Base-by-base conservation (phyloP, 2,888 invertebrate genomes). In the Odontomyia ornata region DNA sequence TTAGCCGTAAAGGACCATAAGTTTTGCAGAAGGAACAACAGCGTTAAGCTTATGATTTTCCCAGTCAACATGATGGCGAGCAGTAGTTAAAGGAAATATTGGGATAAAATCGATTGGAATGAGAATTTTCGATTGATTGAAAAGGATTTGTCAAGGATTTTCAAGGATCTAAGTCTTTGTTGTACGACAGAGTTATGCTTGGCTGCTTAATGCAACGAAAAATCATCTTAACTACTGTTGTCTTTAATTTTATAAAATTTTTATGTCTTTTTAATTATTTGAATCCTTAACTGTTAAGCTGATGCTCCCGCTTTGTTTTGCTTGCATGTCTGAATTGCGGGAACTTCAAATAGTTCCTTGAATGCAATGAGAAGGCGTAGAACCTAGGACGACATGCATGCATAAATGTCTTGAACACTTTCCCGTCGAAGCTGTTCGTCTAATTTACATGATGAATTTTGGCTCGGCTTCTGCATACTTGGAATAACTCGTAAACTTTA, bases 391-490 rank as follows among this genome's bases (percentile, higher is more conserved):
- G 36, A 36, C 9, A 9, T 36, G 3, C 36, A 36, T 36, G 9
- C 36, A 36, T 36, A 25, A 18, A n/a, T 25, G 18, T 21, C 60
- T 60, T 18, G 18, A 60, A 11, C 9, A 23, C 36, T 36, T 60
- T 60, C 21, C 60, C 21, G 60, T 25, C n/a, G 64, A 64, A 30
- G 25, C 27, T 64, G 27, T 5, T 64, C 13, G 64, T 30, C 64
- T 64, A 30, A 30, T 27, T n/a, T 67, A 67, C 46, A 67, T 67
- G 67, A 67, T 67, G 67, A 67, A 67, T 67, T 67, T 46, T 23
- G 36, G 43, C n/a, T 23, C 18, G 13, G 46, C 43, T 46, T 21
- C 46, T 36, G 43, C 67, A 46, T 23, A 27, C n/a, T 67, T 43
- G 1, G 46, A 36, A 67, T 67, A 43, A 67, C 43, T 67, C 46